These are phyloP conservation scores for Cinara cedri DNA, from an alignment of 2,888 invertebrate genomes.

Conservation along the genomic window DNA sequence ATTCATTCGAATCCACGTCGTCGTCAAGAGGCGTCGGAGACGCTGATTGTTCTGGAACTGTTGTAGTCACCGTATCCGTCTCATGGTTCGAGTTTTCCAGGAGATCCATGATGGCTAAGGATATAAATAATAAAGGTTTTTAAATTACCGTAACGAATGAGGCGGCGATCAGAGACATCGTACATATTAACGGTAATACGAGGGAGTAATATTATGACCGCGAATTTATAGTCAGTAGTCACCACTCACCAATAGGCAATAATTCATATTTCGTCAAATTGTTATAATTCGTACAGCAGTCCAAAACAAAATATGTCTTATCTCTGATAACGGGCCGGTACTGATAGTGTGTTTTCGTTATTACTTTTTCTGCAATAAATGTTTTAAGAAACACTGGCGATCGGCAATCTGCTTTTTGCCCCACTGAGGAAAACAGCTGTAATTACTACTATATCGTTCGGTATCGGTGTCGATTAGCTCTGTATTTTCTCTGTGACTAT, in stretches of 20 bases:
- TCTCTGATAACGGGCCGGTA: background rate
- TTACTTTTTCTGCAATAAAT: background rate
- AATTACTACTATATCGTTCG: background rate
- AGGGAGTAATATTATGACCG: too few species aligned
- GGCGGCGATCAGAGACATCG: too few species aligned
- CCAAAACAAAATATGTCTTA: background rate
- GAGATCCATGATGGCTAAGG: too few species aligned
- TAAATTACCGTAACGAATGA: too few species aligned
- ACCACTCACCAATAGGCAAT: too few species aligned
- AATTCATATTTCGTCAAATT: too few species aligned
- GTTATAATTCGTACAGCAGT: background rate
- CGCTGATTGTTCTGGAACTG: background rate
- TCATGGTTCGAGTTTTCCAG: conserved; percentile 22
- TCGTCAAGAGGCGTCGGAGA: too few species aligned
- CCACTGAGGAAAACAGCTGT: conserved; percentile 49
- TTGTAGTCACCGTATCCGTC: background rate
- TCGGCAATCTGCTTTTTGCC: conserved; percentile 13
- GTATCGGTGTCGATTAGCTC: background rate
- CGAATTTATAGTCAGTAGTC: too few species aligned
- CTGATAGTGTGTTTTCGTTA: background rate
- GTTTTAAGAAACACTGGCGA: conserved; percentile 36
- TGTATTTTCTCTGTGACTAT: background rate
- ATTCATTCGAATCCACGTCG: background rate
- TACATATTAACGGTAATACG: too few species aligned
- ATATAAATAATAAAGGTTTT: too few species aligned